Conservation (phyloP, 2,113 vertebrate species). For the Pleuronectes platessa region DNA sequence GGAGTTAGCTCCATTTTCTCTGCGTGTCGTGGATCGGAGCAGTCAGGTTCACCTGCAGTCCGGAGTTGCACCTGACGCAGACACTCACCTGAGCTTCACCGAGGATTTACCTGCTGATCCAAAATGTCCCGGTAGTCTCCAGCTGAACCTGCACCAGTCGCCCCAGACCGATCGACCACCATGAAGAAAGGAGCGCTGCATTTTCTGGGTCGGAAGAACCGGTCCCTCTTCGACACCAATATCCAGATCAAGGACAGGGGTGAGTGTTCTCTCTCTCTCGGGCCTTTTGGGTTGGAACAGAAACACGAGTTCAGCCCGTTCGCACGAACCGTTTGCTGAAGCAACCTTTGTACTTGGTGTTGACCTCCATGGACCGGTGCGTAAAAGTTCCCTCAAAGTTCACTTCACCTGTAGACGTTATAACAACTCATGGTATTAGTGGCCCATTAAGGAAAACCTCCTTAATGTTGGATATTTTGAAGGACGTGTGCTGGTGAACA, state of each 20-base stretch:
- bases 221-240: conserved; percentile 78
- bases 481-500: background rate
- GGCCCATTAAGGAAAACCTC: background rate
- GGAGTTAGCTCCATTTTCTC: conserved; percentile 71
- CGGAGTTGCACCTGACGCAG: conserved; percentile 45
- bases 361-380: conserved; percentile 10
- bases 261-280: conserved; percentile 61
- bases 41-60: conserved; percentile 13
- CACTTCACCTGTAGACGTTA: no score
- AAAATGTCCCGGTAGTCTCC: conserved; percentile 44
- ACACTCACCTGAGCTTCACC: conserved; percentile 11
- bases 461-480: background rate
- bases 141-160: background rate
- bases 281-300: no score
- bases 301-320: background rate
- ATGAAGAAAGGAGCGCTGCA: conserved; percentile 78
- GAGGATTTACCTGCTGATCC: conserved; percentile 40
- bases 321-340: background rate
- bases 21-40: conserved; percentile 8
- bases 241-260: conserved; percentile 77
- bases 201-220: conserved; percentile 77
- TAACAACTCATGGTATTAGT: background rate
- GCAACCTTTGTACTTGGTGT: conserved; percentile 60
- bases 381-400: no score
- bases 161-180: background rate